phyloP scores from a whole-genome alignment of 2,797 vertebrate species.

The Graptemys geographica region DNA sequence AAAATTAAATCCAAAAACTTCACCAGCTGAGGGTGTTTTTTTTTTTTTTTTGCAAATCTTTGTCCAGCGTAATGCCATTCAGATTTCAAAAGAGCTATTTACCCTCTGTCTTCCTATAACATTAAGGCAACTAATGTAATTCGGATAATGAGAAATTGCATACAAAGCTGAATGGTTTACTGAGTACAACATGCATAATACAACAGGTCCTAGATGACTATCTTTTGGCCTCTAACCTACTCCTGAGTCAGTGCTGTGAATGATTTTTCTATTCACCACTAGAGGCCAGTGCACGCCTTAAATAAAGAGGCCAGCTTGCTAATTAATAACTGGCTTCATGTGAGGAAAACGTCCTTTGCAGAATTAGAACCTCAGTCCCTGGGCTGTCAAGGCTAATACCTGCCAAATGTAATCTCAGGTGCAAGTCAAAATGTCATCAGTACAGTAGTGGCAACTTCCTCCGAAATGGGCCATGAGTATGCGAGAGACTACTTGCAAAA shows the following conservation, averaged over 20 bases:
- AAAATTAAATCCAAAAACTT: not conserved
- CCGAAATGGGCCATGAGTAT: fast-evolving
- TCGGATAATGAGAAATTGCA: not conserved
- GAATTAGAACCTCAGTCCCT: not conserved
- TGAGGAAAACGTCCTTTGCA: fast-evolving
- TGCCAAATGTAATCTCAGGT: not conserved
- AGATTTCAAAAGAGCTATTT: fast-evolving
- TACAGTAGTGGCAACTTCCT: fast-evolving
- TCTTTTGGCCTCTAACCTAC: not conserved
- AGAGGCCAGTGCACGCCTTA: constrained; percentile 71
- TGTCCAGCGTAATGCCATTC: not conserved
- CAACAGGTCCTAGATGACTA: fast-evolving
- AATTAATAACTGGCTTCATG: not conserved
- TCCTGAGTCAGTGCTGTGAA: fast-evolving
- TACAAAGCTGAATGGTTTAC: not conserved
- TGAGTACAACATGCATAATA: not conserved
- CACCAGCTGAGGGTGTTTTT: not conserved
- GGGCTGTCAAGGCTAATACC: not conserved
- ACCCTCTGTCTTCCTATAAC: not conserved
- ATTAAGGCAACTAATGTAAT: not conserved
- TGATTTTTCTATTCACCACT: constrained; percentile 45
- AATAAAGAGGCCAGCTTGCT: not conserved
- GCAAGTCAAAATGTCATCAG: not conserved
- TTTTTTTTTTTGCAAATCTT: not conserved
- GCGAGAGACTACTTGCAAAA: not conserved